phyloP scores from a whole-genome alignment of 2,797 vertebrate genomes.

The Centropyge bicolor region DNA sequence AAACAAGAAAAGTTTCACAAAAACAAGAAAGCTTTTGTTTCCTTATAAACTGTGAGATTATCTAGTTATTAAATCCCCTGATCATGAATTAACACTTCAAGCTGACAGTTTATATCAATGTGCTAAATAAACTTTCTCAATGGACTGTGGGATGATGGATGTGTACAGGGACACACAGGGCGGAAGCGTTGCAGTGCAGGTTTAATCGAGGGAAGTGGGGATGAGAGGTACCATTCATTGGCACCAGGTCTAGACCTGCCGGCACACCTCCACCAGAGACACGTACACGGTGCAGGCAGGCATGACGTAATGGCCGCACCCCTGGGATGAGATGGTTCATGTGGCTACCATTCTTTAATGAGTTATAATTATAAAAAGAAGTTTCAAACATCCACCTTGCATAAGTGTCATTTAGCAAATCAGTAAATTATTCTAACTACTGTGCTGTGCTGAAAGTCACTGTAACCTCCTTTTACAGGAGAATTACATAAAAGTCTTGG shows the following conservation, averaged over 20 bases:
- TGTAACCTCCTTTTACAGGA: background rate
- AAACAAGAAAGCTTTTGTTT: background rate
- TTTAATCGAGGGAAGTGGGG: background rate
- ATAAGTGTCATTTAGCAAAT: background rate
- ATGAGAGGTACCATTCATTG: background rate
- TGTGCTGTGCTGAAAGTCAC: background rate
- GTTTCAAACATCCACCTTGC: background rate
- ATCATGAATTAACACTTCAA: background rate
- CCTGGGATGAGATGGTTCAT: conserved; percentile 10
- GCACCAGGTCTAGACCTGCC: conserved; percentile 21
- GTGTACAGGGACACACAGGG: background rate
- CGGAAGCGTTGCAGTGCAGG: background rate
- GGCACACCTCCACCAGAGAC: conserved; percentile 5
- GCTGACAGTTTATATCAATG: background rate
- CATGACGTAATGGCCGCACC: conserved; percentile 22
- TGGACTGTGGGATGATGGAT: background rate
- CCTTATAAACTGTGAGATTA: background rate
- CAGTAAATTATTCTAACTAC: background rate
- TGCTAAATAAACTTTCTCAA: background rate
- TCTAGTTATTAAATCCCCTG: background rate
- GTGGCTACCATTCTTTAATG: background rate
- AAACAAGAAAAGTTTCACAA: background rate
- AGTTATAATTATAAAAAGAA: background rate
- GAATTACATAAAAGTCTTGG: background rate
- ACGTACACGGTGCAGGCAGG: background rate